Evolutionary conservation across 2,888 invertebrate species (phyloP), one percentile per base, ranked within the genome.

Genomic region (Melipona bicolor): DNA sequence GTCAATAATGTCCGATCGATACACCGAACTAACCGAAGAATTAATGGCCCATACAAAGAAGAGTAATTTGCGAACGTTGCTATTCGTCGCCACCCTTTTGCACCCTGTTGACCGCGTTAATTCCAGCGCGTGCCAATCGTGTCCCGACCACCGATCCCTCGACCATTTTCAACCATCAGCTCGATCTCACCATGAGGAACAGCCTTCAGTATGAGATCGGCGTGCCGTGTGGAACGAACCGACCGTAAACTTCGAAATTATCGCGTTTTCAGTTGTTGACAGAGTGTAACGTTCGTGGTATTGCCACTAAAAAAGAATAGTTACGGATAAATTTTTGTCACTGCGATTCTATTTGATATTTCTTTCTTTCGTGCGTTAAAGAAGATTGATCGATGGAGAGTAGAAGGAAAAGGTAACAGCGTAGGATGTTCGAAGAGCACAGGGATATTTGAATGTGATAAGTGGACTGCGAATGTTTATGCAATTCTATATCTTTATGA

Each of bases 121-220:
- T 77, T 72, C 77, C 54, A 83, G 62, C 69, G 69, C 84, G 83
- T 77, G 72, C 76, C 79, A 43, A 83, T 77, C 43, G 64, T 71
- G 61, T 52, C 50, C 15, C 68, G 64, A 75, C 77, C 81, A 81
- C 69, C 69, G 81, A 72, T 77, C 81, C 78, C 65, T 74, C 81
- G 56, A 76, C 81, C 76, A 65, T 75, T 72, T 74, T 72, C 76
- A 19, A 79, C 72, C 69, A 54, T 68, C 61, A 15, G 19, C 61
- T 15, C 56, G 59, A 32, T 15, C 78, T 59, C 27, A 11, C 19
- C 50, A 27, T 3, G 65, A 65, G 19, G 77, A 85, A 70, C 78
- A 54, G 71, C 52, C 75, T 71, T 54, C 86, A 86, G 86, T 86
- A 49, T 49, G 67, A 49, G 77, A 65, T 69, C 71, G 50, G 82